Percentiles rank a stretch among this genome's conserved stretches.
Evolutionary conservation across 2,797 vertebrate genomes (phyloP).

Genomic region (Alcedo atthis): DNA sequence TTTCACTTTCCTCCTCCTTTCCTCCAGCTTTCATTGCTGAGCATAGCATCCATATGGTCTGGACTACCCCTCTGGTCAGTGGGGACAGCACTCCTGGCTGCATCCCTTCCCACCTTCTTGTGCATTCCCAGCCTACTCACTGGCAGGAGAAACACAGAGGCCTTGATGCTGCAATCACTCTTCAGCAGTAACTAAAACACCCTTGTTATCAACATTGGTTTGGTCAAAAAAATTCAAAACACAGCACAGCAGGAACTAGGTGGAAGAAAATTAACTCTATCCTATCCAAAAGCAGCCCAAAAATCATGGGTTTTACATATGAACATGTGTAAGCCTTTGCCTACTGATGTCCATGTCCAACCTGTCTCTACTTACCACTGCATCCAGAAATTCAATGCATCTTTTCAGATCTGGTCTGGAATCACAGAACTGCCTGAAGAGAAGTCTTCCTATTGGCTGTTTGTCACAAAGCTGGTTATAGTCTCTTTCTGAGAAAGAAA

Average conservation of each 20-base stretch:
- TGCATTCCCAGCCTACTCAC: not conserved
- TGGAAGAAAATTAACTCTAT: not conserved
- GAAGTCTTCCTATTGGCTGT: constrained; percentile 91
- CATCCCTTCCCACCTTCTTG: not conserved
- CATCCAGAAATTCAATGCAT: constrained; percentile 90
- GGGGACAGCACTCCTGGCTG: not conserved
- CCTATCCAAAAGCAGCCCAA: not conserved
- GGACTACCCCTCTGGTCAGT: not conserved
- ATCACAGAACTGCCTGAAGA: constrained; percentile 93
- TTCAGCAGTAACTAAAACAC: not conserved
- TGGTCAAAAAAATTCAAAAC: not conserved
- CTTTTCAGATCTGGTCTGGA: constrained; percentile 85
- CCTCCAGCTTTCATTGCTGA: not conserved
- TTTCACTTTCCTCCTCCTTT: not conserved
- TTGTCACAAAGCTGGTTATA: constrained; percentile 90
- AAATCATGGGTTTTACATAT: not conserved
- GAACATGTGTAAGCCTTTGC: not conserved
- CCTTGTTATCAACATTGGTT: not conserved
- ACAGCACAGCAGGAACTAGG: not conserved
- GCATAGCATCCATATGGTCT: accelerated
- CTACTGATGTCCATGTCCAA: not conserved
- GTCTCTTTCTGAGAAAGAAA: constrained; percentile 83
- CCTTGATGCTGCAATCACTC: not conserved
- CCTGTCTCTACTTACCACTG: constrained; percentile 81
- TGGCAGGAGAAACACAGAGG: not conserved